Base-by-base conservation (phyloP, 2,113 vertebrate genomes). In the Cygnus atratus region DNA sequence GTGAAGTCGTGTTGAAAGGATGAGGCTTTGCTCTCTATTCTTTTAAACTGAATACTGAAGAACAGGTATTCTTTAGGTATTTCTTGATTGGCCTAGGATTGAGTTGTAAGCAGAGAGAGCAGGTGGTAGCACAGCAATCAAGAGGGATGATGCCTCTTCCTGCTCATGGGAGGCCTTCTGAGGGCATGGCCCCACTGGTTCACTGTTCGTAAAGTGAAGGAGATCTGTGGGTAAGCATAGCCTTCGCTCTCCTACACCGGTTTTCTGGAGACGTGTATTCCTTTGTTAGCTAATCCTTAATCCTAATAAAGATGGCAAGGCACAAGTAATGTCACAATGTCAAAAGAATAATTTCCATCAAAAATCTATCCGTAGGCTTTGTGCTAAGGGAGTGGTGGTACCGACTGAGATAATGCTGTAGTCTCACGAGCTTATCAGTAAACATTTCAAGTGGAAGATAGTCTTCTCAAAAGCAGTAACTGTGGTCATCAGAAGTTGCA, bases 321-420 rank as follows among this genome's bases (percentile, higher is more conserved):
- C 0, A 8, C 35, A n/a, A 78, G 8, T 67, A 20, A 31, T 31
- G 13, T 62, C 39, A 52, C 43, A 46, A 46, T 39, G 29, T 75
- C 21, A 12, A 11, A 67, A 84, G 29, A 93, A 29, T 65, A 31
- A 39, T 16, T 93, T 84, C 63, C 1, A 24, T 11, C 15, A 15
- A 57, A 91, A 84, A 15, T 15, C 2, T 46, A 14, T 61, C 24
- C 73, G 16, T 77, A 35, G 70, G 44, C 13, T 78, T 50, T 79
- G 18, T 87, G 13, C 15, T 59, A 0, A 10, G 8, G 22, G 39
- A 33, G 25, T 17, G 28, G 31, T 55, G 31, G 50, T 78, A 85
- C 16, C 0, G 0, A 7, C 6, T 2, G 62, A 78, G 41, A 37
- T 84, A 48, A 6, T 39, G 5, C 33, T 9, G 5, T 54, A 29